Evolutionary conservation across 2,888 invertebrate genomes (phyloP).

Genomic region (Polia nebulosa): DNA sequence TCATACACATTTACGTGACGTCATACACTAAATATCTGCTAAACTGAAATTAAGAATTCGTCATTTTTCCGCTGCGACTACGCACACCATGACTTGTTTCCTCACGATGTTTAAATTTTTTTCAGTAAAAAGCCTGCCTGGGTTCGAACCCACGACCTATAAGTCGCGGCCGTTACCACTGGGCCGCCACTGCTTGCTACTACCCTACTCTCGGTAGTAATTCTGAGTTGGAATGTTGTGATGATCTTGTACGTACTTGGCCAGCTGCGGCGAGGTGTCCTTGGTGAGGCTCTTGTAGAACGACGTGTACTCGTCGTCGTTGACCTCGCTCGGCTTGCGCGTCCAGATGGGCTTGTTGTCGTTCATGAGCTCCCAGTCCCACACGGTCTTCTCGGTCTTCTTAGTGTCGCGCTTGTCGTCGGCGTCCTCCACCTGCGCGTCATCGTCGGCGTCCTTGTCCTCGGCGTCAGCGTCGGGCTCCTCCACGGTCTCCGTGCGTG

Average conservation of each 20-base stretch:
- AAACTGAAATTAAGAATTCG: no score
- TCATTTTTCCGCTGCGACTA: no score
- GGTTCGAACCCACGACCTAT: no score
- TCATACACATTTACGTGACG: no score
- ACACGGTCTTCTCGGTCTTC: conserved; percentile 98
- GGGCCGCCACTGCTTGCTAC: no score
- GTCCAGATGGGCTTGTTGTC: conserved; percentile 99
- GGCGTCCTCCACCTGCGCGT: conserved; percentile 93
- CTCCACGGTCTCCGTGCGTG: conserved; percentile 80
- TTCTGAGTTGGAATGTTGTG: no score
- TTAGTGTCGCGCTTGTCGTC: conserved; percentile 92
- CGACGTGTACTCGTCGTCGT: conserved; percentile 97
- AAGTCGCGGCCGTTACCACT: no score
- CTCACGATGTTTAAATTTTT: no score
- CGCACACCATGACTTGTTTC: no score
- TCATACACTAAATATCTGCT: no score
- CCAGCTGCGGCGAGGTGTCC: conserved; percentile 95
- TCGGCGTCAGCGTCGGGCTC: conserved; percentile 58
- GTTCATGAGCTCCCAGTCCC: conserved; percentile 99
- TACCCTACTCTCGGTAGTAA: no score
- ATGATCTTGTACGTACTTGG: conserved; percentile 90
- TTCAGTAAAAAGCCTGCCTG: no score
- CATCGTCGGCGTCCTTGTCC: conserved; percentile 85
- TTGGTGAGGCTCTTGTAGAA: conserved; percentile 99
- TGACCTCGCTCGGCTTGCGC: conserved; percentile 96